Evolutionary conservation across 2,797 vertebrate genomes (phyloP).

Genomic region (Antrozous pallidus): DNA sequence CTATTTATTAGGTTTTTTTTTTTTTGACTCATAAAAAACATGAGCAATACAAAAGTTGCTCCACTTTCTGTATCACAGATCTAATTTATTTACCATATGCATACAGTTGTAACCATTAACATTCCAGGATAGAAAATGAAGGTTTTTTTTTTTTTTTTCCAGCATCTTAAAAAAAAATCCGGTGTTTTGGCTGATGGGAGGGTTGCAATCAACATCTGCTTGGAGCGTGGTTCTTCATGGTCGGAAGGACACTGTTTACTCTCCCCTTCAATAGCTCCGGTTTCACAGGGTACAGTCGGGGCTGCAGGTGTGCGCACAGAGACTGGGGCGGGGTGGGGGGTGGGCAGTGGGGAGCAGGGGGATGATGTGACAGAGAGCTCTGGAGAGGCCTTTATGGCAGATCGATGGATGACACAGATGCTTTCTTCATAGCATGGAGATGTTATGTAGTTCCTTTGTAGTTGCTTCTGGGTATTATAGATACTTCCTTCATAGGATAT

Average conservation of each 20-base stretch:
- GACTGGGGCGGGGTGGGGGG: no score
- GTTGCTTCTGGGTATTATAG: neutral
- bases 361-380: neutral
- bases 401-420: no score
- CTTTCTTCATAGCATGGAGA: neutral
- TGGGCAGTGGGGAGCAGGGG: accelerated
- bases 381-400: neutral
- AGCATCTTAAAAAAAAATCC: neutral
- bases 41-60: accelerated
- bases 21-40: neutral
- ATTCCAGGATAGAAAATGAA: neutral
- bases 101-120: neutral
- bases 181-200: neutral
- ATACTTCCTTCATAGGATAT: neutral
- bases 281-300: neutral
- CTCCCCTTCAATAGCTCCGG: neutral
- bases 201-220: neutral
- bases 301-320: accelerated
- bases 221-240: neutral
- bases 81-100: neutral
- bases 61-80: neutral
- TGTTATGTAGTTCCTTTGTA: neutral
- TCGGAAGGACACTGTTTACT: neutral
- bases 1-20: neutral
- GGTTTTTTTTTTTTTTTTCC: neutral